Evolutionary conservation across 2,888 invertebrate genomes (phyloP).

Genomic region (Leptinotarsa rubiginosa): DNA sequence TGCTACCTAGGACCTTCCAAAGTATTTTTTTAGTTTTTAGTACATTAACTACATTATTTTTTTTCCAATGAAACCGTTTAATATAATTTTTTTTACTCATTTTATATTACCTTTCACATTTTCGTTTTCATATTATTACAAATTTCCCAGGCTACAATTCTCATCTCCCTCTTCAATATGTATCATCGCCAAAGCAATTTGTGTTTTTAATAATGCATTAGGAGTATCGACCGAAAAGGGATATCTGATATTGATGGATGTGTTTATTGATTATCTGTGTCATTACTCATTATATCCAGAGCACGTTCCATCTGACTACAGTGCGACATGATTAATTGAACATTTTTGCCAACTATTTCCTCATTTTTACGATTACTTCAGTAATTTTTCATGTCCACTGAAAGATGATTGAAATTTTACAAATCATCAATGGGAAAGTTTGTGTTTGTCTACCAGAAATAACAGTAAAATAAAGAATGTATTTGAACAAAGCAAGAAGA

Average conservation of each 20-base stretch:
- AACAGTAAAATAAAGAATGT: no score
- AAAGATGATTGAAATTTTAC: not conserved
- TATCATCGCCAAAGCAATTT: not conserved
- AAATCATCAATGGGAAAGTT: not conserved
- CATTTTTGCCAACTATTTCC: slow-evolving; percentile 14
- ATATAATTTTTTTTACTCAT: no score
- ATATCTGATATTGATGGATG: slow-evolving; percentile 28
- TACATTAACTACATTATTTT: no score
- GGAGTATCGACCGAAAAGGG: slow-evolving; percentile 19
- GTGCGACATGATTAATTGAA: slow-evolving; percentile 31
- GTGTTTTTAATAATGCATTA: slow-evolving; percentile 22
- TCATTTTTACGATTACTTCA: not conserved
- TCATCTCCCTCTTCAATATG: no score
- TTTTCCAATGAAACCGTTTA: no score
- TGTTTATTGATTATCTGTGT: slow-evolving; percentile 35
- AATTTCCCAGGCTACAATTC: no score
- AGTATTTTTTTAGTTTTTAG: no score
- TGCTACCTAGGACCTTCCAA: no score
- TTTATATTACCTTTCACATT: no score
- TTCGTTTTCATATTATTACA: no score
- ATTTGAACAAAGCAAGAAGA: no score
- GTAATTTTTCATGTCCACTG: not conserved
- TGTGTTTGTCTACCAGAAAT: not conserved
- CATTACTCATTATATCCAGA: slow-evolving; percentile 29
- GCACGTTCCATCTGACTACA: slow-evolving; percentile 30